Percentiles rank a stretch among this genome's conserved stretches.
Conservation (phyloP, 2,113 vertebrate genomes). For the Deroptyus accipitrinus region DNA sequence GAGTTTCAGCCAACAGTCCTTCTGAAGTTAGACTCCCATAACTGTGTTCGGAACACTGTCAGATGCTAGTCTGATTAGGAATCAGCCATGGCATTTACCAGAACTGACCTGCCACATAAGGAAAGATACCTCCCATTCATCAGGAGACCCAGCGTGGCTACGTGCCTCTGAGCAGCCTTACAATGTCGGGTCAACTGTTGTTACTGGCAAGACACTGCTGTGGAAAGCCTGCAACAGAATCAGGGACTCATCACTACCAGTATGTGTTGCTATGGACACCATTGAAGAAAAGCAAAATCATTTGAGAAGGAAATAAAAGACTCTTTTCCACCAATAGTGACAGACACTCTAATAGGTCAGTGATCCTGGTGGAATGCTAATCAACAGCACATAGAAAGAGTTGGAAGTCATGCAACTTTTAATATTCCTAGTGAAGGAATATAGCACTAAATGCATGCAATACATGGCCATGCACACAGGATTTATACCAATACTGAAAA, state of each 20-base stretch:
- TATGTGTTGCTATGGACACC: slow-evolving; percentile 63
- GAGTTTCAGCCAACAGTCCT: neutral
- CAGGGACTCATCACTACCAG: slow-evolving; percentile 59
- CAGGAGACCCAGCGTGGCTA: slow-evolving; percentile 12
- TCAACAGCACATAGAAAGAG: slow-evolving; percentile 44
- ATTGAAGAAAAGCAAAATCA: slow-evolving; percentile 65
- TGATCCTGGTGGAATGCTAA: slow-evolving; percentile 64
- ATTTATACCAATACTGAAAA: neutral
- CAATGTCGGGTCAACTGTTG: slow-evolving; percentile 33
- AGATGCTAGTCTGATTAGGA: neutral
- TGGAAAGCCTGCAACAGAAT: slow-evolving; percentile 43
- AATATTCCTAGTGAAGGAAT: neutral
- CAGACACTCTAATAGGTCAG: slow-evolving; percentile 50
- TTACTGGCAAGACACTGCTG: slow-evolving; percentile 53
- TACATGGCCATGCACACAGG: neutral
- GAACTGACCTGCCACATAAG: neutral
- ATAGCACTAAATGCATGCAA: neutral
- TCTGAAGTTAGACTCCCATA: neutral
- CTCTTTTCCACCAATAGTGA: slow-evolving; percentile 43
- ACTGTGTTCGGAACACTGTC: neutral
- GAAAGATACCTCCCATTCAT: neutral
- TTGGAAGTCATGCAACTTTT: slow-evolving; percentile 30
- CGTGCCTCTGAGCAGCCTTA: slow-evolving; percentile 21
- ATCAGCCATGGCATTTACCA: neutral
- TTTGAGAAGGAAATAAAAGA: slow-evolving; percentile 64